Evolutionary conservation across 2,113 vertebrate genomes (phyloP).

Genomic region (Rhinopithecus roxellana): DNA sequence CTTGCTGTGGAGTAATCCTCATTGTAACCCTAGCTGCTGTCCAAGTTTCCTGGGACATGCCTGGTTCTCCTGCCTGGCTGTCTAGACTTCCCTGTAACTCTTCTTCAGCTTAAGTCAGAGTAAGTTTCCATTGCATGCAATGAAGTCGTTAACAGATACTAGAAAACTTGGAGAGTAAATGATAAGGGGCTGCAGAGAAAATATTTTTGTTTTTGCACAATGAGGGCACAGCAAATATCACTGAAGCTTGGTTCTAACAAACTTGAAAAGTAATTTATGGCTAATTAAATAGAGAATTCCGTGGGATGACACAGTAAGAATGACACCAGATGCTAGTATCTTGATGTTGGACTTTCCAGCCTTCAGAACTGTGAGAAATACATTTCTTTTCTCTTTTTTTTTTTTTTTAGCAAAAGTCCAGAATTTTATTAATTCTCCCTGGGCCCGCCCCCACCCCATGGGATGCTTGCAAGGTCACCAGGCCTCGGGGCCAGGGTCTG

Average conservation of each 20-base stretch:
- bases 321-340: not conserved
- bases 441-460: rapidly evolving
- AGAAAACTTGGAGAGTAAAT: not conserved
- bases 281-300: not conserved
- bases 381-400: not conserved
- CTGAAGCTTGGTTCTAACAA: not conserved
- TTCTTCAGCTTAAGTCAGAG: not conserved
- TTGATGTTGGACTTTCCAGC: not conserved
- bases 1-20: not conserved
- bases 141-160: not conserved
- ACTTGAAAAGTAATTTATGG: not conserved
- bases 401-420: not conserved
- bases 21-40: not conserved
- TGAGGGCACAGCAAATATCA: not conserved
- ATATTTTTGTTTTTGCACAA: not conserved
- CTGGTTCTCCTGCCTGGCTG: not conserved
- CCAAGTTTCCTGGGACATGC: not conserved
- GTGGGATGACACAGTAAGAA: not conserved
- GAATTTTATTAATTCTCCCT: conserved; percentile 60
- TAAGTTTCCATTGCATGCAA: not conserved
- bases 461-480: conserved; percentile 34
- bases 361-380: not conserved
- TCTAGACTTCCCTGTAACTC: not conserved
- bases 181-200: not conserved
- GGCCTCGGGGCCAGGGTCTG: conserved; percentile 71